Evolutionary conservation across 23 tunicate genomes (phyloP).

Genomic region (Ciona savignyi): DNA sequence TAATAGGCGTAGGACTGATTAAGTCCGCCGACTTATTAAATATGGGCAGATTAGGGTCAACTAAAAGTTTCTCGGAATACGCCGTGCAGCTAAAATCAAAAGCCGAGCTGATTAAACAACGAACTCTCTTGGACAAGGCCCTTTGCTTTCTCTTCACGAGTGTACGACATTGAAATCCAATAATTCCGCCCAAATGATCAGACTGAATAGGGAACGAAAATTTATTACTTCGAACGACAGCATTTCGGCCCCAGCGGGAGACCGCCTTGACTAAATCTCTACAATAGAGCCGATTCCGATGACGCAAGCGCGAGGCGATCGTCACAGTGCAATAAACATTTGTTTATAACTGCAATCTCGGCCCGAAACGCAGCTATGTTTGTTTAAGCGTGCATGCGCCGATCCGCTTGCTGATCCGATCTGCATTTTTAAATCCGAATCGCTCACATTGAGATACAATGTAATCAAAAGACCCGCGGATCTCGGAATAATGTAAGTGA

Average conservation of each 20-base stretch:
- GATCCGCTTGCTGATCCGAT: constrained; percentile 1
- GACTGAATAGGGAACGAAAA: constrained; percentile 25
- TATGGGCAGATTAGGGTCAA: background rate
- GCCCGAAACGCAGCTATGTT: background rate
- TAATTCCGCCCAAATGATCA: constrained; percentile 66
- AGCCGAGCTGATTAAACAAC: background rate
- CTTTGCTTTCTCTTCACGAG: background rate
- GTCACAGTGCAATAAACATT: background rate
- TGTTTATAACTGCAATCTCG: background rate
- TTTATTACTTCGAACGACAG: constrained; percentile 9
- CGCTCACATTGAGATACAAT: background rate
- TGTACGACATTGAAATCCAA: constrained; percentile 17
- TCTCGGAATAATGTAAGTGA: no score
- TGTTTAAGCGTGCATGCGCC: background rate
- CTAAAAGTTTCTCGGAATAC: background rate
- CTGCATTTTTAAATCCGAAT: background rate
- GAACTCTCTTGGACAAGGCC: background rate
- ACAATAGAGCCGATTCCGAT: background rate
- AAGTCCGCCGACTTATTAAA: background rate
- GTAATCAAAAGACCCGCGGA: no score
- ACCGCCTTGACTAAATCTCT: background rate
- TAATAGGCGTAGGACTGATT: background rate
- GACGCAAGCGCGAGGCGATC: constrained; percentile 3
- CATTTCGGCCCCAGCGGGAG: constrained; percentile 18
- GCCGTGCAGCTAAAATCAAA: background rate